Evolutionary conservation across 2,888 invertebrate genomes (phyloP), one percentile per base, ranked within the genome.

Genomic region (Chrysomela aeneicollis): DNA sequence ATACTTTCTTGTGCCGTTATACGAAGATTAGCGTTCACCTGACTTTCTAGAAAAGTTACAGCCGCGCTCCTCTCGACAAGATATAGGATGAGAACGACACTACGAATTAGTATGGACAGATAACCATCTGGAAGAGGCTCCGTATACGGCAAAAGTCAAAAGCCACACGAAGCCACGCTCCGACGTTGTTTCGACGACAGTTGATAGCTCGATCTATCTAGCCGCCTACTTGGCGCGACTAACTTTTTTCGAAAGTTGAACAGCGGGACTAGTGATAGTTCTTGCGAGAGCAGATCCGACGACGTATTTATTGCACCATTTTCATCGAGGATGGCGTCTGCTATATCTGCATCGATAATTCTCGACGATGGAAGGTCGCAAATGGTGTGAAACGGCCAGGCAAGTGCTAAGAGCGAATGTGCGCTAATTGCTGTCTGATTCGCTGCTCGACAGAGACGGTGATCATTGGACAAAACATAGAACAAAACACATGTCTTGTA

Each of bases 221-320:
- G 42, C 15, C 42, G 42, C 42, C 42, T 42, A 4, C 15, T 42
- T 15, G 42, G 42, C 42, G 42, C 42, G n/a, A 42, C 15, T 1
- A 42, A 42, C n/a, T 42, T 42, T 42, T 42, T 42, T 47, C 30
- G 57, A 46, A 57, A 57, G 46, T 57, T 17, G 17, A 57, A 57
- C 22, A 55, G 42, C 47, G 22, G 21, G 42, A 42, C 55, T 8
- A 26, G 26, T 8, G 8, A 26, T 26, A 26, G 19, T 18, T 54
- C 42, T 55, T 42, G 22, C 32, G 22, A 30, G 30, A 30, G 18
- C 59, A 35, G 59, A 47, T 55, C 50, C 59, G 55, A 64, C 59
- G 59, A 55, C 55, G 50, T 64, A 55, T 64, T 59, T 47, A 63
- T 50, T 37, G 42, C 30, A 61, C 15, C 37, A 50, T 50, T 62